A percentile compares a stretch with the other conserved stretches of the same genome.
phyloP scores from a whole-genome alignment of 1,140 invertebrate species.

The Cydia pomonella region DNA sequence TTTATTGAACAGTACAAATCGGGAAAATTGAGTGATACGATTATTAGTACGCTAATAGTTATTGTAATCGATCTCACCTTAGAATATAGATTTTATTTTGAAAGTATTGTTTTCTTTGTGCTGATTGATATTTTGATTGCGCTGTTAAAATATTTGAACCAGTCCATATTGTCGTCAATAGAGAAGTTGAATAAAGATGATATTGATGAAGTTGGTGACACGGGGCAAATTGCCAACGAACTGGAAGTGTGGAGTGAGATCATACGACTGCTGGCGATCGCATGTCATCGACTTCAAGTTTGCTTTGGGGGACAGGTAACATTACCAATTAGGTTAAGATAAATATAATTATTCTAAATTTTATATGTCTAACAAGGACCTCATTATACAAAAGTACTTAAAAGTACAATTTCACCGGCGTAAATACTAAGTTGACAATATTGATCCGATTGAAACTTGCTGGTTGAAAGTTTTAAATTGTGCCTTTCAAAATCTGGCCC shows the following conservation, averaged over 20 bases:
- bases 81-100: background rate
- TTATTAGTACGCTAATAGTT: background rate
- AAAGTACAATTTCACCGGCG: no score
- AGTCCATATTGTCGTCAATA: background rate
- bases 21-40: no score
- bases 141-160: background rate
- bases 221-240: background rate
- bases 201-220: no score
- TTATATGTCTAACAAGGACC: no score
- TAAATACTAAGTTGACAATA: no score
- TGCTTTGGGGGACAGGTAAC: constrained; percentile 17
- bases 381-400: no score
- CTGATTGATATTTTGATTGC: background rate
- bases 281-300: background rate
- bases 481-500: no score
- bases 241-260: background rate
- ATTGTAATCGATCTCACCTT: background rate
- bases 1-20: background rate
- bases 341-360: no score
- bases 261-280: background rate
- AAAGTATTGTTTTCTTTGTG: background rate
- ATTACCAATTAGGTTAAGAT: no score
- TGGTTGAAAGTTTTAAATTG: no score
- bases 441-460: no score
- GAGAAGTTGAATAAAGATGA: background rate